These are phyloP conservation scores for Bellardia pandia DNA, from an alignment of 2,888 invertebrate genomes.

Conservation along the genomic window DNA sequence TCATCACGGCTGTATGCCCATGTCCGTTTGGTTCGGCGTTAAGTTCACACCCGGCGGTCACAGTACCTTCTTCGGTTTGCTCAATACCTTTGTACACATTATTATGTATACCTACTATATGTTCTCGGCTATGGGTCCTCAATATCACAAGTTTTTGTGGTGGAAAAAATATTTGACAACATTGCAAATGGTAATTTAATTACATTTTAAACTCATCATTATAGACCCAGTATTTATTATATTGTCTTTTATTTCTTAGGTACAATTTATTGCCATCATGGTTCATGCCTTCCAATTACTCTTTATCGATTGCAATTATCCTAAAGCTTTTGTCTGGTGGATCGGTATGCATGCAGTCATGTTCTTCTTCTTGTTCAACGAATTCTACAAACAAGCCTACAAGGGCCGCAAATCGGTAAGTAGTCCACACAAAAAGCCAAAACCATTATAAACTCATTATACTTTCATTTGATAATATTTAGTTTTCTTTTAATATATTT, in stretches of 20 bases:
- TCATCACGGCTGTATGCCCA: constrained; percentile 98
- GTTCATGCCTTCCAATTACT: constrained; percentile 96
- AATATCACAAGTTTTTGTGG: constrained; percentile 94
- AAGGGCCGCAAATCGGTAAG: constrained; percentile 83
- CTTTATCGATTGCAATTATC: constrained; percentile 96
- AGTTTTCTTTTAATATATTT: constrained; percentile 40
- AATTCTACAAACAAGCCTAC: constrained; percentile 95
- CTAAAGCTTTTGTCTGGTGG: constrained; percentile 97
- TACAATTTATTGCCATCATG: constrained; percentile 95
- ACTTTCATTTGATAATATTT: background rate
- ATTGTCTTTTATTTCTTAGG: constrained; percentile 84
- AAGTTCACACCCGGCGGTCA: constrained; percentile 98
- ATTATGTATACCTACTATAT: constrained; percentile 98
- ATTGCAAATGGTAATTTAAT: constrained; percentile 91
- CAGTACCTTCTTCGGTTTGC: constrained; percentile 96
- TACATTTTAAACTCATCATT: background rate
- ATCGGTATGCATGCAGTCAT: constrained; percentile 97
- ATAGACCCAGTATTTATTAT: background rate
- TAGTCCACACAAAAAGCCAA: constrained; percentile 23
- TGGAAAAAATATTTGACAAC: constrained; percentile 98
- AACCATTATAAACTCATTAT: background rate
- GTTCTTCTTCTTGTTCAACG: constrained; percentile 97
- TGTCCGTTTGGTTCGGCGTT: constrained; percentile 98
- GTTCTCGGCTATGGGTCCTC: constrained; percentile 95
- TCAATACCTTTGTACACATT: constrained; percentile 98